Evolutionary conservation across 2,113 vertebrate species (phyloP).

Genomic region (Ammodytes dubius): DNA sequence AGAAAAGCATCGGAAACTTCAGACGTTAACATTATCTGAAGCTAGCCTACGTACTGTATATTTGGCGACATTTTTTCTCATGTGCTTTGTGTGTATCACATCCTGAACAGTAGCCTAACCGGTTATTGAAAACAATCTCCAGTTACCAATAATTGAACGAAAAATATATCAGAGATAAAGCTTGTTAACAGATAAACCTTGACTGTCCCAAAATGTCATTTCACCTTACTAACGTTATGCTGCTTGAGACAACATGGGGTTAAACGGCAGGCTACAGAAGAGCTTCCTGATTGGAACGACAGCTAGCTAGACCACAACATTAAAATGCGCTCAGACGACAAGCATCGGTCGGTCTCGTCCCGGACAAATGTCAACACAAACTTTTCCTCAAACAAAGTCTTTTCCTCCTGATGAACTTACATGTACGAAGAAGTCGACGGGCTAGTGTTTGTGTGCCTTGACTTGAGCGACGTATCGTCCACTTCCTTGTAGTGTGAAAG

Average conservation of each 20-base stretch:
- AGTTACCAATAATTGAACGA: background rate
- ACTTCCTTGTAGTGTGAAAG: constrained; percentile 57
- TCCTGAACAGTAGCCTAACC: background rate
- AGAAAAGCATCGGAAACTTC: constrained; percentile 12
- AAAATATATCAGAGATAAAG: background rate
- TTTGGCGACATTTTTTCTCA: too few species aligned
- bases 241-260: background rate
- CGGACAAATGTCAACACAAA: background rate
- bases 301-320: constrained; percentile 15
- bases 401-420: constrained; percentile 5
- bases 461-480: background rate
- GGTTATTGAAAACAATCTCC: background rate
- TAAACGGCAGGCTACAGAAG: background rate
- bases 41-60: background rate
- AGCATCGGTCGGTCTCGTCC: background rate
- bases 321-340: background rate
- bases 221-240: too few species aligned
- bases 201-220: background rate
- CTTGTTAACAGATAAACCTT: background rate
- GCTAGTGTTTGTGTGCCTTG: background rate
- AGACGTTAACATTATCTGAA: background rate
- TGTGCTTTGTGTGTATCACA: background rate
- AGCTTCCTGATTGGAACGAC: background rate
- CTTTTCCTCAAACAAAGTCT: background rate
- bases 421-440: background rate